These are phyloP conservation scores for Tragelaphus strepsiceros DNA, from an alignment of 2,113 vertebrate genomes.

Conservation along the genomic window DNA sequence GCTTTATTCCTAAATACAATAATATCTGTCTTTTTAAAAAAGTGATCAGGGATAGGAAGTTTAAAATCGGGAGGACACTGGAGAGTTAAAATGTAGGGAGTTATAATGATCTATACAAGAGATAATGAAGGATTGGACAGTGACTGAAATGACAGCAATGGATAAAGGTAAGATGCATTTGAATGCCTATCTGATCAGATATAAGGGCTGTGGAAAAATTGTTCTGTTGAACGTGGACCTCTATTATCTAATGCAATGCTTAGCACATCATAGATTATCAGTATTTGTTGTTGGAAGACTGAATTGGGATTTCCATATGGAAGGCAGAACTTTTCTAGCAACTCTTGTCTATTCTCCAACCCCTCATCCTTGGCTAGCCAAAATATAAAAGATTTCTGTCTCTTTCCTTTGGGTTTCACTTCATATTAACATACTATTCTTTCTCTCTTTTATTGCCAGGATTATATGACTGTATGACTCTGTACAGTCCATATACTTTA, in stretches of 20 bases:
- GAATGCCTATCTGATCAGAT: background rate
- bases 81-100: background rate
- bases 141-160: background rate
- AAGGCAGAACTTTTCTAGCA: background rate
- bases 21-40: background rate
- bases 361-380: background rate
- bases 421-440: background rate
- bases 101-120: background rate
- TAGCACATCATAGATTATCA: background rate
- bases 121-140: background rate
- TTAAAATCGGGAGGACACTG: background rate
- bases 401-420: background rate
- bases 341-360: background rate
- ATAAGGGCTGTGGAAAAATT: background rate
- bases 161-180: background rate
- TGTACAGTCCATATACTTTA: background rate
- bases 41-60: background rate
- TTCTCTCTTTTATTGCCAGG: background rate
- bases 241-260: background rate
- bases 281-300: background rate
- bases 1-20: background rate
- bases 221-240: background rate
- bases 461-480: background rate
- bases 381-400: background rate
- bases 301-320: background rate